These are phyloP conservation scores for Myiotriccus ornatus DNA, from an alignment of 2,797 vertebrate species.

Conservation along the genomic window DNA sequence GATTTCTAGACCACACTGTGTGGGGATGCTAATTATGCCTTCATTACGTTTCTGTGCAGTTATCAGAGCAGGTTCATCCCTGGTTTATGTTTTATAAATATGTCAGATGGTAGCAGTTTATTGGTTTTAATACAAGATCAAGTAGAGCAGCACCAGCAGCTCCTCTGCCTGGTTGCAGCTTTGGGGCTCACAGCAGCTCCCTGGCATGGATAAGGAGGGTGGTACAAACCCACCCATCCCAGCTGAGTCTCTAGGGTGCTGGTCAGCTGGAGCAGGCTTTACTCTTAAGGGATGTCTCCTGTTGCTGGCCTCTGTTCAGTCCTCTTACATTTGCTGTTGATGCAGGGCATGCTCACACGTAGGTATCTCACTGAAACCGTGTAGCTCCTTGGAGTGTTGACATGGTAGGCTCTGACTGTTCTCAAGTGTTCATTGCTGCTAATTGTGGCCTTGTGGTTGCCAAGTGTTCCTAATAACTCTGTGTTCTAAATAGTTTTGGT, in stretches of 20 bases:
- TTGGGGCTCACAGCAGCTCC: neutral
- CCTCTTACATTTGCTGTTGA: neutral
- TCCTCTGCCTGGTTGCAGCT: neutral
- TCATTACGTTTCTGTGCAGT: neutral
- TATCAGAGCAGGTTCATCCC: neutral
- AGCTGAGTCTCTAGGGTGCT: accelerated
- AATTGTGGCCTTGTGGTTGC: constrained; percentile 50
- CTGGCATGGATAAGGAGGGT: neutral
- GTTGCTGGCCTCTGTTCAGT: neutral
- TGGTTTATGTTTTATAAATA: neutral
- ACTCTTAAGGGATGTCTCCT: neutral
- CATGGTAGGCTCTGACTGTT: neutral
- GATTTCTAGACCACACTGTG: neutral
- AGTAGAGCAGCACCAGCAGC: neutral
- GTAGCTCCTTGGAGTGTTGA: neutral
- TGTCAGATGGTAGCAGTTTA: accelerated
- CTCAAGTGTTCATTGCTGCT: constrained; percentile 32
- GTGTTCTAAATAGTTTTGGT: constrained; percentile 47
- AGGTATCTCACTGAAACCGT: neutral
- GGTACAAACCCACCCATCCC: neutral
- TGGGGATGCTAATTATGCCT: neutral
- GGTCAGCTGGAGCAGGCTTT: neutral
- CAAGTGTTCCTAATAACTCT: constrained; percentile 23
- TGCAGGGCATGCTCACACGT: neutral
- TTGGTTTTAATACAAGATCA: neutral